Percentiles rank a stretch among this genome's conserved stretches.
Conservation (phyloP, 2,888 invertebrate genomes). For the Lasioglossum figueresi region DNA sequence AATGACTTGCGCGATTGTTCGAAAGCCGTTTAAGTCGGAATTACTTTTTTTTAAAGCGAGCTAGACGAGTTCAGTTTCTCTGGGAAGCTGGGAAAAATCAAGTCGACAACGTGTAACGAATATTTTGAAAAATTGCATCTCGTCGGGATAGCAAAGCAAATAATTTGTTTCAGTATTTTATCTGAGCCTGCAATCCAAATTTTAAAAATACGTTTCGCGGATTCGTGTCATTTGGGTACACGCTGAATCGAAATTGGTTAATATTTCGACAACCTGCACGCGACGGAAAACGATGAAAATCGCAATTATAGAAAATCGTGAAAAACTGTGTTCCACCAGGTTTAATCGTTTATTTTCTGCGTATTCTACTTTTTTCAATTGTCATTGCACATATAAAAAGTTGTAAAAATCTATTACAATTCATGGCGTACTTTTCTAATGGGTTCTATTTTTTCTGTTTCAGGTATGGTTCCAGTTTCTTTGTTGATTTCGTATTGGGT, state of each 20-base stretch:
- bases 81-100: no score
- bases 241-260: background rate
- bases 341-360: background rate
- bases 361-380: no score
- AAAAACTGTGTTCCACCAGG: background rate
- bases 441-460: background rate
- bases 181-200: background rate
- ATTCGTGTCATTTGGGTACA: background rate
- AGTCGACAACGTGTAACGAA: no score
- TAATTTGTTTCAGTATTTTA: background rate
- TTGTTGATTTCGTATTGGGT: background rate
- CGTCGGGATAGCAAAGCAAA: background rate
- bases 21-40: no score
- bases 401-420: background rate
- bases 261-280: background rate
- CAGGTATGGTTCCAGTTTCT: background rate
- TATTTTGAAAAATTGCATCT: background rate
- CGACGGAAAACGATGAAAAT: background rate
- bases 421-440: background rate
- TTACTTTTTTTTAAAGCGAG: no score
- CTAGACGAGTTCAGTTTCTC: no score
- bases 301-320: background rate
- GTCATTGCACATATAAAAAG: no score
- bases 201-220: background rate
- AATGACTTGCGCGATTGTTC: no score